phyloP scores from a whole-genome alignment of 2,888 invertebrate genomes.

The Eristalis arbustorum region DNA sequence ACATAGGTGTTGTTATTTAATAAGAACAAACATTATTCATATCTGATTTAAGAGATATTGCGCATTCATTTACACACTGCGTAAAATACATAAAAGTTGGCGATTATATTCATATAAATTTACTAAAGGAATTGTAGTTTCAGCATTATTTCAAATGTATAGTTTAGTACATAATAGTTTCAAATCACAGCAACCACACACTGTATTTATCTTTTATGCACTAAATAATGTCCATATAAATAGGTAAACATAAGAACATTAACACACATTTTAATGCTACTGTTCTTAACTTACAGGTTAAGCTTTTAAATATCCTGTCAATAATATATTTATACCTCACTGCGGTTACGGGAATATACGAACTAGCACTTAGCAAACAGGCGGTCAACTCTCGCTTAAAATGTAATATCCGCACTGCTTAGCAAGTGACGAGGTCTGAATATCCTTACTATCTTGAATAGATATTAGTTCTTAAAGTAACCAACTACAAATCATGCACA shows the following conservation, averaged over 20 bases:
- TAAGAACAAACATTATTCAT: too few relatives aligned
- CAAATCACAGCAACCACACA: too few relatives aligned
- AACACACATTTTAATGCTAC: too few relatives aligned
- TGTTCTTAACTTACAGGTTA: too few relatives aligned
- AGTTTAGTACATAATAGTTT: too few relatives aligned
- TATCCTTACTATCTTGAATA: slow-evolving; percentile 10
- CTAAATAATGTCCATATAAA: too few relatives aligned
- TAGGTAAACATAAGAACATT: too few relatives aligned
- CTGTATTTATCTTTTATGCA: too few relatives aligned
- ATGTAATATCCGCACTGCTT: slow-evolving; percentile 59
- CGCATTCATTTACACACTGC: not conserved
- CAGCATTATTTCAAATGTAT: too few relatives aligned
- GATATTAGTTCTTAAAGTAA: not conserved
- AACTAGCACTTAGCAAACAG: slow-evolving; percentile 35
- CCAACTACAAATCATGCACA: slow-evolving; percentile 43
- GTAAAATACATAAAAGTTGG: not conserved
- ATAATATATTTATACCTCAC: too few relatives aligned
- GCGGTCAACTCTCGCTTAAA: slow-evolving; percentile 50
- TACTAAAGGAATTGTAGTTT: not conserved
- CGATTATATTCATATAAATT: not conserved
- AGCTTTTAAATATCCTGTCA: too few relatives aligned
- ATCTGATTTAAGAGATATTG: not conserved
- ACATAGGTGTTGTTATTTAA: too few relatives aligned
- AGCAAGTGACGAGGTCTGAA: slow-evolving; percentile 5
- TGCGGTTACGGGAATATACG: not conserved